Percentiles rank a stretch among this genome's conserved stretches.
These are phyloP conservation scores for Lophura nycthemera DNA, from an alignment of 2,113 vertebrate genomes.

Conservation along the genomic window DNA sequence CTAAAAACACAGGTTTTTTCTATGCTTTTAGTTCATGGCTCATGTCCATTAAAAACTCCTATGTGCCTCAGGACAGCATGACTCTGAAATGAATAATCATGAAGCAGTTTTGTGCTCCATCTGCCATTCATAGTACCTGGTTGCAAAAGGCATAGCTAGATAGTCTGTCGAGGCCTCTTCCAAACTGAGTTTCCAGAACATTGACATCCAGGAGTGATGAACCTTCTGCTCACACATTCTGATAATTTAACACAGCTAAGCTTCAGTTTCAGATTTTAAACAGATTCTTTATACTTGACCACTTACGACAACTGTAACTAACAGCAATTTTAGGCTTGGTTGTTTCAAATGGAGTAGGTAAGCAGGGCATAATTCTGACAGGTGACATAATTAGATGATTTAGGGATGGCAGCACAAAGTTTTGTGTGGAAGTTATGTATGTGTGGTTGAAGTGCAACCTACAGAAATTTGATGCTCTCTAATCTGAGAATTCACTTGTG, in stretches of 20 bases:
- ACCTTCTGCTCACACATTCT: not conserved
- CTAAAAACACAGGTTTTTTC: not conserved
- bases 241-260: not conserved
- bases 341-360: not conserved
- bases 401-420: not conserved
- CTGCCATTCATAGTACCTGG: not conserved
- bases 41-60: not conserved
- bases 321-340: not conserved
- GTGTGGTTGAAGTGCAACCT: no score
- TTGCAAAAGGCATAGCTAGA: not conserved
- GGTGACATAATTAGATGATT: not conserved
- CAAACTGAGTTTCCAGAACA: not conserved
- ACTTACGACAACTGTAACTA: not conserved
- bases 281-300: not conserved
- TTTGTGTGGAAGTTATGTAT: not conserved
- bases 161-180: not conserved
- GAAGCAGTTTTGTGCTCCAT: not conserved
- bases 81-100: not conserved
- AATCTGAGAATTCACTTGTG: not conserved
- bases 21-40: not conserved
- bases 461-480: not conserved
- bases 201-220: not conserved
- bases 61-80: not conserved
- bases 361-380: not conserved
- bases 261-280: not conserved